A percentile compares a stretch with the other conserved stretches of the same genome.
Conservation (phyloP, 2,797 vertebrate species). For the Cottoperca gobio region DNA sequence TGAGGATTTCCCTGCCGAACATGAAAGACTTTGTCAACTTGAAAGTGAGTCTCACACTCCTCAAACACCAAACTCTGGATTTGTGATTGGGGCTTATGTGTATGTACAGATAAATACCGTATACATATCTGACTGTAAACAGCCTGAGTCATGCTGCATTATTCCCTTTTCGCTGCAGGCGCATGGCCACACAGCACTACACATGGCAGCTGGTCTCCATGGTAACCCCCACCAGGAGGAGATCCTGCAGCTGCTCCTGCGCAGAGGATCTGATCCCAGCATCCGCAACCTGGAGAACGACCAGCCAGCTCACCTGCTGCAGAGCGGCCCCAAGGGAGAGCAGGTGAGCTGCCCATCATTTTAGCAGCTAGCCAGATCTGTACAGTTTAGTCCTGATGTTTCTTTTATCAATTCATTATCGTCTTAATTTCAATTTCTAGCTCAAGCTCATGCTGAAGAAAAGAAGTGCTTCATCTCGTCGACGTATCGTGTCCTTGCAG, state of each 20-base stretch:
- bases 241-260: slow-evolving; percentile 87
- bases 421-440: slow-evolving; percentile 59
- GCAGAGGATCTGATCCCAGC: slow-evolving; percentile 89
- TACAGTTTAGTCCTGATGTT: no score
- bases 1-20: slow-evolving; percentile 81
- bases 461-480: slow-evolving; percentile 82
- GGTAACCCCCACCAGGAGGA: slow-evolving; percentile 86
- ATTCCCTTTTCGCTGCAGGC: slow-evolving; percentile 79
- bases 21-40: slow-evolving; percentile 91
- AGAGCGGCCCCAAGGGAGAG: slow-evolving; percentile 85
- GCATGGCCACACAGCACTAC: slow-evolving; percentile 93
- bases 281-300: slow-evolving; percentile 94
- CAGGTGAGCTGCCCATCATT: slow-evolving; percentile 79
- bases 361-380: background rate
- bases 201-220: slow-evolving; percentile 94
- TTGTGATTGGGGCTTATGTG: background rate
- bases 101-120: background rate
- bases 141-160: slow-evolving; percentile 13
- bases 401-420: background rate
- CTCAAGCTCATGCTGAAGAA: slow-evolving; percentile 88
- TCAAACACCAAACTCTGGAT: slow-evolving; percentile 24
- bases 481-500: slow-evolving; percentile 84
- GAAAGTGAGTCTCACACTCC: slow-evolving; percentile 86
- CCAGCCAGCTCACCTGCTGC: slow-evolving; percentile 90
- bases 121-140: slow-evolving; percentile 11